Evolutionary conservation across 2,113 vertebrate species (phyloP).

Genomic region (Pedetes capensis): DNA sequence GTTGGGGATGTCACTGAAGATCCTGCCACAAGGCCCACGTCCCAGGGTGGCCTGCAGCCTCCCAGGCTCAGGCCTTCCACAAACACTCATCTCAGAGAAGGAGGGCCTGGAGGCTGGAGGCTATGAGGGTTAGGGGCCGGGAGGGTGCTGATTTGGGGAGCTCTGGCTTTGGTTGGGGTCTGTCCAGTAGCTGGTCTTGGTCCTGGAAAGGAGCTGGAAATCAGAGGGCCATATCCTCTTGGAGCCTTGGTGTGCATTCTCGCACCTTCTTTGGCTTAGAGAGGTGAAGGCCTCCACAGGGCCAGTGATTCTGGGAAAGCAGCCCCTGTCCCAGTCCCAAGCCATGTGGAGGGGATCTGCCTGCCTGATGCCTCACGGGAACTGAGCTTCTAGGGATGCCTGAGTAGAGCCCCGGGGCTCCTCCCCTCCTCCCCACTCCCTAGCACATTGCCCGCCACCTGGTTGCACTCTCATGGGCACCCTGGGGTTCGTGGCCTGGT

Average conservation of each 20-base stretch:
- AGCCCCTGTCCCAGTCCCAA: background rate
- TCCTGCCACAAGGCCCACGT: too few relatives aligned
- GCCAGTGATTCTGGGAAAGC: background rate
- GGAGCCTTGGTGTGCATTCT: too few relatives aligned
- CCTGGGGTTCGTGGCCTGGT: too few relatives aligned
- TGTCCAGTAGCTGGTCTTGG: too few relatives aligned
- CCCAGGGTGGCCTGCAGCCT: background rate
- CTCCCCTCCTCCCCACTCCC: fast-evolving
- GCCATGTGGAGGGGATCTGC: background rate
- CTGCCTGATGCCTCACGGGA: too few relatives aligned
- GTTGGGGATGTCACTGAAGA: background rate
- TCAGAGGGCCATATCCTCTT: fast-evolving
- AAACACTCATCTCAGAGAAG: background rate
- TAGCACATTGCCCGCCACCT: too few relatives aligned
- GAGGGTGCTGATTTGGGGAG: background rate
- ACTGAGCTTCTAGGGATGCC: too few relatives aligned
- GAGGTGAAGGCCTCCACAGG: too few relatives aligned
- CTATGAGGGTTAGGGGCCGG: background rate
- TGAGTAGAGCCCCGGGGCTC: too few relatives aligned
- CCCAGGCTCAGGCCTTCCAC: background rate
- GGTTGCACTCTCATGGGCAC: background rate
- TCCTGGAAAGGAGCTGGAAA: background rate
- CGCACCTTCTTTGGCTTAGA: background rate
- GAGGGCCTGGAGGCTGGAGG: background rate
- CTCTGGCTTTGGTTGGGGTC: background rate